phyloP scores from a whole-genome alignment of 1,140 invertebrate species.

The Bombyx mandarina region DNA sequence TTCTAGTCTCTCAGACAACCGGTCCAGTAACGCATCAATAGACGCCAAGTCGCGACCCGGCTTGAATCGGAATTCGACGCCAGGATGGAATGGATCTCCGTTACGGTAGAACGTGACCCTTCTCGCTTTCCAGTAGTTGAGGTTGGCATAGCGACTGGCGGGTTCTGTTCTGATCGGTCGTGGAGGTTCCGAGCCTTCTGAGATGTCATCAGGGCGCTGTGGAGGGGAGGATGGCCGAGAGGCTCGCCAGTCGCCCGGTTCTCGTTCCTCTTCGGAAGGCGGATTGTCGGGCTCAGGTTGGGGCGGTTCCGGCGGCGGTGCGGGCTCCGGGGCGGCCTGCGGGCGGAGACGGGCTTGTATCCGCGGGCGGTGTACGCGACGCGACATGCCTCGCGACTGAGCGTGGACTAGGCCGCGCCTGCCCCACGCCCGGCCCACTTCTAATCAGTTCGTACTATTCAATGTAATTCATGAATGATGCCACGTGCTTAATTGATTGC shows the following conservation, averaged over 20 bases:
- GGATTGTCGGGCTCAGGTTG: constrained; percentile 47
- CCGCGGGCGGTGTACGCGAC: constrained; percentile 45
- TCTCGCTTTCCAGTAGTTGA: constrained; percentile 88
- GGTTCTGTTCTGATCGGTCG: constrained; percentile 53
- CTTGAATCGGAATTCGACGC: constrained; percentile 90
- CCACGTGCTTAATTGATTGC: constrained; percentile 13
- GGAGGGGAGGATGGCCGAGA: constrained; percentile 61
- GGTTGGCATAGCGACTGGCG: constrained; percentile 79
- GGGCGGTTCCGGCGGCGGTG: constrained; percentile 39
- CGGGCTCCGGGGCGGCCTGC: constrained; percentile 57
- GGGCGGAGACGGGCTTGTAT: constrained; percentile 35
- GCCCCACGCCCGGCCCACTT: constrained; percentile 22
- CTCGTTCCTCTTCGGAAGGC: constrained; percentile 51
- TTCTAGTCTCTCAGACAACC: constrained; percentile 85
- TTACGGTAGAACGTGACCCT: constrained; percentile 93
- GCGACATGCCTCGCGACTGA: constrained; percentile 50
- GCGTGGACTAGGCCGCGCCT: constrained; percentile 35
- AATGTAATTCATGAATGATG: constrained; percentile 44
- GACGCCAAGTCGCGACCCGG: constrained; percentile 89
- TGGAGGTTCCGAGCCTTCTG: constrained; percentile 57
- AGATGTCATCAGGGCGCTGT: constrained; percentile 48
- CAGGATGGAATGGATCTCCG: constrained; percentile 92
- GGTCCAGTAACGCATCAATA: constrained; percentile 88
- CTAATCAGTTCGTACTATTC: constrained; percentile 50
- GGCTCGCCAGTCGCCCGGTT: constrained; percentile 51